phyloP scores from a whole-genome alignment of 2,113 vertebrate genomes.

The Gnathochromis pfefferi region DNA sequence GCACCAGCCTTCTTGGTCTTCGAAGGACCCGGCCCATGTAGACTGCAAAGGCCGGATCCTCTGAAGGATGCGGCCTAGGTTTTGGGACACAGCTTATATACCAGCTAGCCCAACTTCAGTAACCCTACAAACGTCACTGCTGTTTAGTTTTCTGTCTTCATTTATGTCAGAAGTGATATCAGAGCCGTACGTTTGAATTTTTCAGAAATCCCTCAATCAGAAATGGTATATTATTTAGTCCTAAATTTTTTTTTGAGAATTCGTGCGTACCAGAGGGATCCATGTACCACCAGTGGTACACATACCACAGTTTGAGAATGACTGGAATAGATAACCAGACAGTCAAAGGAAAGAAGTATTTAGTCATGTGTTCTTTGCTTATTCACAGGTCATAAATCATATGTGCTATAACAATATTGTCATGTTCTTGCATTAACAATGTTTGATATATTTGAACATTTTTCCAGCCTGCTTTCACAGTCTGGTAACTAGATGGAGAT shows the following conservation, averaged over 20 bases:
- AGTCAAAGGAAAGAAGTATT: fast-evolving
- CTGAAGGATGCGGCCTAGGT: not conserved
- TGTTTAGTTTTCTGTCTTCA: not conserved
- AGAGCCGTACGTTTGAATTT: fast-evolving
- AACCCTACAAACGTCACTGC: fast-evolving
- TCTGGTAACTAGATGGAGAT: not conserved
- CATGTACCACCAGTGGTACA: not conserved
- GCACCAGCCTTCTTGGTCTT: not conserved
- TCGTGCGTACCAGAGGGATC: not conserved
- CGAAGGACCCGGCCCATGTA: not conserved
- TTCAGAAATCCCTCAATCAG: not conserved
- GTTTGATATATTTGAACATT: not conserved
- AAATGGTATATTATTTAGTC: not conserved
- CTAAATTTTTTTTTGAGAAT: fast-evolving
- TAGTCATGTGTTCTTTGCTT: not conserved
- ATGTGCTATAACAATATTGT: not conserved
- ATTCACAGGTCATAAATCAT: not conserved
- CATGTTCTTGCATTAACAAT: not conserved
- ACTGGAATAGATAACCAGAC: not conserved
- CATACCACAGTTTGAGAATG: not conserved
- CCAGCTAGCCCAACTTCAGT: not conserved
- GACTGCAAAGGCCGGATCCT: not conserved
- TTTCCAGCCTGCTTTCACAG: not conserved
- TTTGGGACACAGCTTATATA: not conserved
- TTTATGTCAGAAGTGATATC: not conserved